Conservation (phyloP, 2,888 invertebrate genomes). For the Pyrgus malvae region DNA sequence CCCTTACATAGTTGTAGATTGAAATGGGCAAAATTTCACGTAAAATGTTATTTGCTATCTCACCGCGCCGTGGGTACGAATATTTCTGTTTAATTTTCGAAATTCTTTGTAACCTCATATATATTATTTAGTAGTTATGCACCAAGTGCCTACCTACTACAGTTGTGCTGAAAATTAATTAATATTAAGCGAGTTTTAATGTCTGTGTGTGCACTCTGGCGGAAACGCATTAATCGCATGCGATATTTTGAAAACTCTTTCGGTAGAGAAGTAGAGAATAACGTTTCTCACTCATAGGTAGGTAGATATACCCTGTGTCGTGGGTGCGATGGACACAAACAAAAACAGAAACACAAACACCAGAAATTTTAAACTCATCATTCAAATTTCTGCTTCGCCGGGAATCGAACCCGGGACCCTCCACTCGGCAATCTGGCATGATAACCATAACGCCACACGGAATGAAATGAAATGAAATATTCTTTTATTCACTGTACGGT, state of each 20-base stretch:
- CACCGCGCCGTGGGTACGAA: neutral
- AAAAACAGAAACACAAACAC: too few relatives aligned
- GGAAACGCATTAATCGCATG: neutral
- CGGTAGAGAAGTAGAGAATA: too few relatives aligned
- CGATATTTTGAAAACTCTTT: neutral
- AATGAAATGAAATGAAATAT: too few relatives aligned
- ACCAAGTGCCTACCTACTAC: neutral
- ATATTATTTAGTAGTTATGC: constrained; percentile 7
- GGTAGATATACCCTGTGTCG: too few relatives aligned
- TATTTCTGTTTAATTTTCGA: neutral
- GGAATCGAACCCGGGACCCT: too few relatives aligned
- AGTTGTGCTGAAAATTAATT: constrained; percentile 7
- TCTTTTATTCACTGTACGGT: too few relatives aligned
- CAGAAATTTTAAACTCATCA: too few relatives aligned
- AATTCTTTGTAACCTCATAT: neutral
- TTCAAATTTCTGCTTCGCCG: too few relatives aligned
- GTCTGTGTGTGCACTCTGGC: neutral
- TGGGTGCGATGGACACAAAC: too few relatives aligned
- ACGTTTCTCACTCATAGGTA: too few relatives aligned
- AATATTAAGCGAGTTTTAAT: constrained; percentile 15
- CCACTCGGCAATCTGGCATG: too few relatives aligned
- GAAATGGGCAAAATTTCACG: constrained; percentile 16
- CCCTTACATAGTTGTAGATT: constrained; percentile 14
- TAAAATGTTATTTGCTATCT: constrained; percentile 11
- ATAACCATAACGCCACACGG: too few relatives aligned